Evolutionary conservation across 1,140 invertebrate genomes (phyloP), one percentile per base, ranked within the genome.

Genomic region (Pemphigus obesinymphae): DNA sequence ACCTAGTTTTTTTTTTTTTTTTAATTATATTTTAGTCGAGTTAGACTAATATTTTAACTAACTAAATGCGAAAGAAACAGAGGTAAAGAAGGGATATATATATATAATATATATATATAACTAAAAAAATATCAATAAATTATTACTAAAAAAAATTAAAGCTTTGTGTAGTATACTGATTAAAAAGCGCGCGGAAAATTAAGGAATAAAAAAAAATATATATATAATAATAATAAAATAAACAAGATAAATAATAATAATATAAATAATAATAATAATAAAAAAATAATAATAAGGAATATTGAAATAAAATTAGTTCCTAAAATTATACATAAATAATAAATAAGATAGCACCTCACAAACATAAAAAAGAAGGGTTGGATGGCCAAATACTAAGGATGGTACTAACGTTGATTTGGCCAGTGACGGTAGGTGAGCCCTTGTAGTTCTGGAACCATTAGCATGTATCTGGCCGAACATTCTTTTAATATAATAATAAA

Each of bases 391-490:
- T 80, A 80, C 55, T 63, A 80, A 80, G 55, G 34, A 80, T 80
- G 76, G 53, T 80, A 80, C 76, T 80, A 80, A 80, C 76, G 76
- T 80, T 80, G 76, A 80, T 80, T 80, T 80, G 76, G 76, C 76
- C 76, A 80, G 76, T 80, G 76, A 58, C 76, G 76, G 76, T 80
- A 80, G 76, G 76, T 80, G 76, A 80, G 76, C 76, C 76, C 76
- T 80, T 80, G 76, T 45, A 80, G 76, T 80, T 80, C 76, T 80
- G 76, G 76, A 80, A 80, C 76, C 76, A 80, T 80, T 80, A 80
- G 76, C 76, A 80, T 80, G 76, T 80, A 80, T 80, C 76, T 80
- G 76, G 76, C 55, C 76, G 76, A 80, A 80, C 76, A 80, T 80
- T 80, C 76, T 80, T 80, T 80, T 80, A 80, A 80, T 80, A 80